Percentiles rank a stretch among this genome's conserved stretches.
These are phyloP conservation scores for Sipha maydis DNA, from an alignment of 2,888 invertebrate species.

Conservation along the genomic window DNA sequence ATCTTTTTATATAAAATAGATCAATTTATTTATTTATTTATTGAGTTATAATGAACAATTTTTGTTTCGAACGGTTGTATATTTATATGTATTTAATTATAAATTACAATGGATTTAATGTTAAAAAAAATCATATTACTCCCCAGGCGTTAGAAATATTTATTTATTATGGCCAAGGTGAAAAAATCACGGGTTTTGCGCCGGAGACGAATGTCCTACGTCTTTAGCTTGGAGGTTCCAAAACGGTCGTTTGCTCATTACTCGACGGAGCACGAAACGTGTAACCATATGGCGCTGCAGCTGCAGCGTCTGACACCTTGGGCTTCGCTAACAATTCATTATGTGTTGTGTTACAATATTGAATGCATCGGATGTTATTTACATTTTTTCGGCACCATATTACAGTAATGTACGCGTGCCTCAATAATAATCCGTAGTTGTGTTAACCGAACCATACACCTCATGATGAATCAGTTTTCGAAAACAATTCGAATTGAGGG, in stretches of 20 bases:
- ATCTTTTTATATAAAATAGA: too few species aligned
- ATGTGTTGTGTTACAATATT: conserved; percentile 11
- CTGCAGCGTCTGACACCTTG: background rate
- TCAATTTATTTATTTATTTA: too few species aligned
- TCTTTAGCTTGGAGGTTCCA: background rate
- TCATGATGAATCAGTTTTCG: conserved; percentile 18
- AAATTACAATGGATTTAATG: too few species aligned
- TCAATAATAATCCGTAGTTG: too few species aligned
- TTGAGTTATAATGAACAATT: too few species aligned
- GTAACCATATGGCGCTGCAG: conserved; percentile 12
- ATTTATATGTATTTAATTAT: too few species aligned
- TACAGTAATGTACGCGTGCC: background rate
- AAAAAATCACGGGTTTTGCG: background rate
- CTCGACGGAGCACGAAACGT: background rate
- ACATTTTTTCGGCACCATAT: background rate
- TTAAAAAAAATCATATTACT: too few species aligned
- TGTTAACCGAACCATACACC: background rate
- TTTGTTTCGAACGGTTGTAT: too few species aligned
- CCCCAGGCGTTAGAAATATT: background rate
- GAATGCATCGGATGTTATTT: background rate
- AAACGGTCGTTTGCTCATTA: conserved; percentile 22
- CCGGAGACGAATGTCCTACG: conserved; percentile 11
- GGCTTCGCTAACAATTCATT: background rate
- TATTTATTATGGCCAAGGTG: background rate
- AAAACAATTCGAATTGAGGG: conserved; percentile 9